phyloP scores from a whole-genome alignment of 1,140 invertebrate species.

The Gryon sp. region DNA sequence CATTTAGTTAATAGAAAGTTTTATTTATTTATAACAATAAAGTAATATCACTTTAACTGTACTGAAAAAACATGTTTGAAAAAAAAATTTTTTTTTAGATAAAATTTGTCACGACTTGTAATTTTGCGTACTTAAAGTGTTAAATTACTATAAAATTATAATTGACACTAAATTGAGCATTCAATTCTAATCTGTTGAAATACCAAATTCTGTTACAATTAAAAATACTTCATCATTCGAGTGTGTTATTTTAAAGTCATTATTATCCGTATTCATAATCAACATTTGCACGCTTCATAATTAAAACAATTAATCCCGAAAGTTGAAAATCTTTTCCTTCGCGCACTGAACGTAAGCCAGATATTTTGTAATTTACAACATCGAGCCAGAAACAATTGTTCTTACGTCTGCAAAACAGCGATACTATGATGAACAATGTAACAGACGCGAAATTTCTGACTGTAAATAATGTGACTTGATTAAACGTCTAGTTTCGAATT shows the following conservation, averaged over 20 bases:
- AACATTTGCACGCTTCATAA: not conserved
- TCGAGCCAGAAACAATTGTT: conserved; percentile 28
- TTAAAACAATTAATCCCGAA: not conserved
- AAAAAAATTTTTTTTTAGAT: no score
- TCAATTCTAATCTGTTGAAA: no score
- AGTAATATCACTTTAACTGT: no score
- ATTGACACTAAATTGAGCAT: no score
- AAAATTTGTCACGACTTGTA: no score
- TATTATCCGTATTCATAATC: not conserved
- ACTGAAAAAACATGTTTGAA: no score
- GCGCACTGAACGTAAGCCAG: not conserved
- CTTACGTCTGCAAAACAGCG: conserved; percentile 18
- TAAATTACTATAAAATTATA: no score
- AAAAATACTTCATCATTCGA: no score
- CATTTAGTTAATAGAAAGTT: no score
- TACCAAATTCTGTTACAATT: no score
- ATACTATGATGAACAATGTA: conserved; percentile 29
- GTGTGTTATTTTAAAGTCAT: not conserved
- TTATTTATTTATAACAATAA: no score
- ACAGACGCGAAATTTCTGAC: not conserved
- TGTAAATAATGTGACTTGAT: conserved; percentile 22
- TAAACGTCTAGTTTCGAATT: conserved; percentile 11
- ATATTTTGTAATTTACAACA: conserved; percentile 1
- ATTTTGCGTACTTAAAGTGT: no score
- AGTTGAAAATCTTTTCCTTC: not conserved